These are phyloP conservation scores for Cyanoliseus patagonus DNA, from an alignment of 2,113 vertebrate species.

Conservation along the genomic window DNA sequence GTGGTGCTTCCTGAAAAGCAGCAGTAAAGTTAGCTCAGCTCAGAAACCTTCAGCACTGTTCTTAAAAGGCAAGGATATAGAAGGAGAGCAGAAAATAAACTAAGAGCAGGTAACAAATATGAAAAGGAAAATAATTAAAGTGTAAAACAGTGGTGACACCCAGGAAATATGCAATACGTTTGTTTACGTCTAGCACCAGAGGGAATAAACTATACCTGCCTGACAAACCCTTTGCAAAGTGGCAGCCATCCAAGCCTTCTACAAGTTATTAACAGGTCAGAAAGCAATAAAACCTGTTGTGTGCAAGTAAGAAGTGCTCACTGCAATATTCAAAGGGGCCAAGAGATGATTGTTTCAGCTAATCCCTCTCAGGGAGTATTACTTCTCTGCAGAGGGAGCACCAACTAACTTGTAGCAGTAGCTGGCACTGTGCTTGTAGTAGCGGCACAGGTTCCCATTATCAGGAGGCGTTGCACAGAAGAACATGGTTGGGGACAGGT, in stretches of 20 bases:
- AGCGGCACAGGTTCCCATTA: constrained; percentile 89
- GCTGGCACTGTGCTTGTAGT: constrained; percentile 88
- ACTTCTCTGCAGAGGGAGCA: not conserved
- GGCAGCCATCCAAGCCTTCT: not conserved
- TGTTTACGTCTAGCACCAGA: not conserved
- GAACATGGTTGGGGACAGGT: constrained; percentile 91
- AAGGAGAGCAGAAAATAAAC: not conserved
- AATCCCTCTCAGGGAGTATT: not conserved
- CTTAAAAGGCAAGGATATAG: not conserved
- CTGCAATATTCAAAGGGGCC: not conserved
- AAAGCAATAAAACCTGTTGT: not conserved
- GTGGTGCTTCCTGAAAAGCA: not conserved
- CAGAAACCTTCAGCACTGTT: not conserved
- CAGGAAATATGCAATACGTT: not conserved
- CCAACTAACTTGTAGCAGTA: constrained; percentile 96
- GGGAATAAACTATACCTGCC: not conserved
- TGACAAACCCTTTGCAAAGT: not conserved
- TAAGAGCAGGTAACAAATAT: not conserved
- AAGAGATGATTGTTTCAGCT: not conserved
- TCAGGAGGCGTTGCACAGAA: constrained; percentile 95
- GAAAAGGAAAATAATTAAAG: not conserved
- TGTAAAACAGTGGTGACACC: not conserved
- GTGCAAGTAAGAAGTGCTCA: not conserved
- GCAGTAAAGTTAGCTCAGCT: not conserved
- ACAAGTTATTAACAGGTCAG: not conserved